These are phyloP conservation scores for Enteromius argenteus DNA, from an alignment of 2,797 vertebrate species.

Conservation along the genomic window DNA sequence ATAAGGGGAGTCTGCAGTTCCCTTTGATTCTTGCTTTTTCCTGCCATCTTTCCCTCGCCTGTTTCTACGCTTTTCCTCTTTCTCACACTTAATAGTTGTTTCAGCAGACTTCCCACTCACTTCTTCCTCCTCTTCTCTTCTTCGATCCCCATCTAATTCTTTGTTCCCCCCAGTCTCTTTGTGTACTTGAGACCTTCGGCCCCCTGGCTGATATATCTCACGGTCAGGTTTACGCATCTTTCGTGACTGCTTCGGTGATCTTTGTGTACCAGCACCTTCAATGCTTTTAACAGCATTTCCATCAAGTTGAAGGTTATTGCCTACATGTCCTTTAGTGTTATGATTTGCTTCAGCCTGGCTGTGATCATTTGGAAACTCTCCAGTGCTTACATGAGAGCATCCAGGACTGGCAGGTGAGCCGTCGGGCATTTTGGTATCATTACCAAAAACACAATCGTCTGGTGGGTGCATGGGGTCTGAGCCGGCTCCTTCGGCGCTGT, in stretches of 20 bases:
- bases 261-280: slow-evolving; percentile 49
- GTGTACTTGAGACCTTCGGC: slow-evolving; percentile 78
- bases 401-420: slow-evolving; percentile 49
- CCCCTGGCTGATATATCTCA: slow-evolving; percentile 94
- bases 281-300: slow-evolving; percentile 53
- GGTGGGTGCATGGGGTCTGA: slow-evolving; percentile 18
- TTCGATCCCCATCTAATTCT: slow-evolving; percentile 47
- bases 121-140: slow-evolving; percentile 69
- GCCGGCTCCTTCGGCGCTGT: slow-evolving; percentile 69
- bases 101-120: slow-evolving; percentile 65
- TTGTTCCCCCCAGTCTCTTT: slow-evolving; percentile 48
- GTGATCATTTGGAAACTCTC: slow-evolving; percentile 37
- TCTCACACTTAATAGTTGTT: slow-evolving; percentile 4
- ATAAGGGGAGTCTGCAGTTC: slow-evolving; percentile 26
- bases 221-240: slow-evolving; percentile 91
- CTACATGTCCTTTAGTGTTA: not conserved
- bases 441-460: slow-evolving; percentile 1
- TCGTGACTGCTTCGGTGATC: slow-evolving; percentile 67
- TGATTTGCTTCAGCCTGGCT: slow-evolving; percentile 21
- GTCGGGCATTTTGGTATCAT: slow-evolving; percentile 30
- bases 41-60: slow-evolving; percentile 57
- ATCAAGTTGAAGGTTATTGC: slow-evolving; percentile 15
- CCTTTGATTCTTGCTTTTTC: slow-evolving; percentile 60
- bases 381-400: slow-evolving; percentile 42
- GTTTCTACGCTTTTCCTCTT: slow-evolving; percentile 41